Evolutionary conservation across 2,113 vertebrate genomes (phyloP), one percentile per base, ranked within the genome.

Genomic region (Axis porcinus): DNA sequence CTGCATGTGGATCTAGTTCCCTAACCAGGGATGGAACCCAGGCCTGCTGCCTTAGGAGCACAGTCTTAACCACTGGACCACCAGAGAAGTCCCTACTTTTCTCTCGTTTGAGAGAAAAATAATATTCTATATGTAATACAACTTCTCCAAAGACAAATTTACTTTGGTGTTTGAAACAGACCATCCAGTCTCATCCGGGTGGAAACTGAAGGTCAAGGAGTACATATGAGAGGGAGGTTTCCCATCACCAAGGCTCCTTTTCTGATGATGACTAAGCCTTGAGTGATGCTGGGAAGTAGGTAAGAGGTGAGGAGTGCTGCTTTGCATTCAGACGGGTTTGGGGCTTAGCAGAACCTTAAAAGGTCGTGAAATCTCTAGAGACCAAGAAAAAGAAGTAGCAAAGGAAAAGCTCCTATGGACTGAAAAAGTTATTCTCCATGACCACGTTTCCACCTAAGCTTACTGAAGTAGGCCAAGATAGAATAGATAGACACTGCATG

Each of bases 251-350:
- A 27, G 83, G 79, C 36, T 67, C 86, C 47, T 91, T 98, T 93
- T 85, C 81, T 93, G 93, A 64, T 2, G 40, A 79, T 94, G 98
- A 98, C 98, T 98, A 98, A 98, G 33, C 83, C 97, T 94, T 96
- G 89, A 96, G 74, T 10, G 25, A 82, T 16, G 87, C 70, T 58
- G 23, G 43, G 94, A 97, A 98, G 84, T 74, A 58, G 93, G 85
- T 47, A 40, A 97, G 94, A 93, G 88, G 95, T 93, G 33, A 79
- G n/a, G 50, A 95, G 25, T 0, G 33, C 36, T 6, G 2, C 60
- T 57, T 33, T 67, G 8, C 21, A 10, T 43, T 70, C 45, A 33
- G 33, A 40, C 0, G 25, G 90, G 45, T 43, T 23, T 82, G 6
- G 30, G 62, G 27, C n/a, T 60, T 33, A 11, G 36, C 30, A 36